Evolutionary conservation across 2,113 vertebrate species (phyloP).

Genomic region (Callaeas wilsoni): DNA sequence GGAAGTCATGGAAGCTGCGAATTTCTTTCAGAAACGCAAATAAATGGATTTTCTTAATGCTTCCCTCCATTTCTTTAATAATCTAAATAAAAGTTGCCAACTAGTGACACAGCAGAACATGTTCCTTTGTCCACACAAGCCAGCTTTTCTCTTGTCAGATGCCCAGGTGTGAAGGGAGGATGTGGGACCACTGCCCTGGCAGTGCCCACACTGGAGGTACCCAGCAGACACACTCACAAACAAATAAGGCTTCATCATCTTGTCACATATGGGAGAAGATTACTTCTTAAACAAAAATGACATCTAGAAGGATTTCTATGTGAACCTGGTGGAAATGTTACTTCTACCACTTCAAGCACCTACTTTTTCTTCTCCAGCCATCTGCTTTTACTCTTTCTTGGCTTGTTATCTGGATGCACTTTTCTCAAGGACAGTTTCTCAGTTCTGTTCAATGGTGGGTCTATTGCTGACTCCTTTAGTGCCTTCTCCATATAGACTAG

Average conservation of each 20-base stretch:
- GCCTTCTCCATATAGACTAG: background rate
- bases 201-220: background rate
- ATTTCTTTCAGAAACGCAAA: background rate
- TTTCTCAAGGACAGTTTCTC: background rate
- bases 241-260: background rate
- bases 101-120: background rate
- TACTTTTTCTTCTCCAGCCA: background rate
- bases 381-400: background rate
- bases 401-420: background rate
- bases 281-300: background rate
- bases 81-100: background rate
- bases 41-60: background rate
- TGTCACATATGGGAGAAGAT: background rate
- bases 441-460: background rate
- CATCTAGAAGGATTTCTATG: background rate
- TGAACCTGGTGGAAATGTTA: background rate
- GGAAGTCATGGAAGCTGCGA: background rate
- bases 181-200: background rate
- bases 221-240: accelerated
- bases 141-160: background rate
- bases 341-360: background rate
- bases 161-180: background rate
- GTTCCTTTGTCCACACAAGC: background rate
- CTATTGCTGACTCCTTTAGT: background rate
- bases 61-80: background rate